Percentiles rank a stretch among this genome's conserved stretches.
Conservation (phyloP, 2,888 invertebrate genomes). For the Athripsodes cinereus region DNA sequence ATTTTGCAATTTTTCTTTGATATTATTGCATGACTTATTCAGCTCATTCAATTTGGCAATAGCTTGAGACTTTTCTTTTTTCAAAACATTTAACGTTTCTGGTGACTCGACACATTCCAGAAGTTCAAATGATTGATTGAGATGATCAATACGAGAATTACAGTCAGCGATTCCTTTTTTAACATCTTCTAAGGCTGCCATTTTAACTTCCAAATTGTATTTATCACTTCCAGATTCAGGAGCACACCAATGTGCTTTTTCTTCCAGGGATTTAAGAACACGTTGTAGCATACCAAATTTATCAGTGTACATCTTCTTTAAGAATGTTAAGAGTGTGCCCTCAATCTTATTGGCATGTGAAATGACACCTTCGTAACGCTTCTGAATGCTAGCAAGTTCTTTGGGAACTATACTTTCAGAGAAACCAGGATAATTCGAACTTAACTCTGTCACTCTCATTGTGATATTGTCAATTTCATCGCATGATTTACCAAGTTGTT, state of each 20-base stretch:
- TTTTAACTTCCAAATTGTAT: conserved; percentile 88
- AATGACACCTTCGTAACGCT: conserved; percentile 72
- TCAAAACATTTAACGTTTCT: conserved; percentile 61
- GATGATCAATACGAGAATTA: conserved; percentile 57
- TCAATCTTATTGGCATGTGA: conserved; percentile 78
- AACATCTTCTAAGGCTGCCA: conserved; percentile 71
- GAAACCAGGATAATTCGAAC: conserved; percentile 69
- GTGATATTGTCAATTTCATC: conserved; percentile 63
- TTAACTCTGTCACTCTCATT: conserved; percentile 63
- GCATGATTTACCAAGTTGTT: conserved; percentile 62
- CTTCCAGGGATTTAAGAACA: conserved; percentile 72
- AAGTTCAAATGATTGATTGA: conserved; percentile 65
- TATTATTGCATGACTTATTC: conserved; percentile 59
- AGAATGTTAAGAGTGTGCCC: conserved; percentile 67
- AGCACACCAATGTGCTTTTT: conserved; percentile 87
- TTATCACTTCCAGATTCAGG: conserved; percentile 85
- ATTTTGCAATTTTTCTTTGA: conserved; percentile 60
- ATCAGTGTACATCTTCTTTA: conserved; percentile 83
- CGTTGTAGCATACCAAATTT: conserved; percentile 76
- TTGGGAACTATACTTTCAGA: conserved; percentile 72
- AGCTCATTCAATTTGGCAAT: conserved; percentile 66
- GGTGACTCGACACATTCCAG: conserved; percentile 68
- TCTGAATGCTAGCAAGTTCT: conserved; percentile 77
- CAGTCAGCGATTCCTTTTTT: conserved; percentile 68
- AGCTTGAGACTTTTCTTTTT: conserved; percentile 62